A percentile compares a stretch with the other conserved stretches of the same genome.
Conservation (phyloP, 2,113 vertebrate genomes). For the Rostratula benghalensis region DNA sequence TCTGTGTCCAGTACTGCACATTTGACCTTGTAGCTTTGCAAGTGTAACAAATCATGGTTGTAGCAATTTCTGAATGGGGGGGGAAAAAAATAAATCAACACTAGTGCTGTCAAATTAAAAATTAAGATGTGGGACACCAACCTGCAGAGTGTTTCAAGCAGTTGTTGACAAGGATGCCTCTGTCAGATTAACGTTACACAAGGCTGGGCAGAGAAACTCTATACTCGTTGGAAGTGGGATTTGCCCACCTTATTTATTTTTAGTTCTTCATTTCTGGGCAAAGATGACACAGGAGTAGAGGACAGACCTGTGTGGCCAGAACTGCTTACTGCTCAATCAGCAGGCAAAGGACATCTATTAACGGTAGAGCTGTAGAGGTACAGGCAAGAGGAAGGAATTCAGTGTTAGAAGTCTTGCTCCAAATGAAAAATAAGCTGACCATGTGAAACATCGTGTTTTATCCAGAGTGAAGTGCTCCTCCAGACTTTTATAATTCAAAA, state of each 20-base stretch:
- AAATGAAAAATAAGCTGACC: neutral
- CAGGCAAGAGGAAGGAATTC: neutral
- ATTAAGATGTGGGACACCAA: neutral
- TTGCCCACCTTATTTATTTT: neutral
- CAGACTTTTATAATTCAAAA: neutral
- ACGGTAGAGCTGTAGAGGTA: neutral
- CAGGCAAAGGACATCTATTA: neutral
- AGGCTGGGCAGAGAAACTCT: neutral
- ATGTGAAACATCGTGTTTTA: neutral
- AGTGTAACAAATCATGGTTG: neutral
- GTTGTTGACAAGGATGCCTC: neutral
- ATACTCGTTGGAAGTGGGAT: neutral
- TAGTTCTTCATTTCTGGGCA: neutral
- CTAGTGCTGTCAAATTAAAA: neutral
- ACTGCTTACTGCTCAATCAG: neutral
- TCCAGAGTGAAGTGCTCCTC: neutral
- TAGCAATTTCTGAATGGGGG: neutral
- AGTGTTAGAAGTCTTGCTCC: neutral
- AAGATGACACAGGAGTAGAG: neutral
- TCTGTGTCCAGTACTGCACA: neutral
- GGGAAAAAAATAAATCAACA: too few relatives aligned
- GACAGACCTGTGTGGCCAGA: rapidly evolving
- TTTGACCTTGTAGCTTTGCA: neutral
- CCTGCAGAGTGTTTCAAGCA: rapidly evolving
- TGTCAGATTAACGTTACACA: neutral